These are phyloP conservation scores for Epinephelus coioides DNA, from an alignment of 2,797 vertebrate genomes.

Conservation along the genomic window DNA sequence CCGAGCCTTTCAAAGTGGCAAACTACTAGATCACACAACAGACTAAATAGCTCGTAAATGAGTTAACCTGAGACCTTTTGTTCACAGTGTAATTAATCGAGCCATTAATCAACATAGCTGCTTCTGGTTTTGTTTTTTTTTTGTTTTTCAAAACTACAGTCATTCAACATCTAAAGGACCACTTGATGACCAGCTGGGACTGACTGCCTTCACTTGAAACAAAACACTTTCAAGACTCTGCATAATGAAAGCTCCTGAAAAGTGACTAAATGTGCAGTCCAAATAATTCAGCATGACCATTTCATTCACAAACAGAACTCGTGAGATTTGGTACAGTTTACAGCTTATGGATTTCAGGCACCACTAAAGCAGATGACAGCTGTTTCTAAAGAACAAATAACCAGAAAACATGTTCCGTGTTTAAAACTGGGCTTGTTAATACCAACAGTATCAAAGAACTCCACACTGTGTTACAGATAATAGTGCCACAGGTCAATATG, in stretches of 20 bases:
- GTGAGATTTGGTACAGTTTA: conserved; percentile 48
- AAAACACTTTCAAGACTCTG: conserved; percentile 45
- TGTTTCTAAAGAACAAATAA: conserved; percentile 30
- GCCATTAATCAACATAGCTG: conserved; percentile 49
- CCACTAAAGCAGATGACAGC: conserved; percentile 17
- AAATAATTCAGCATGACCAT: conserved; percentile 42
- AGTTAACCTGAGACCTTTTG: conserved; percentile 74
- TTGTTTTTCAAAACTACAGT: conserved; percentile 18
- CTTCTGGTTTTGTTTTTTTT: conserved; percentile 11
- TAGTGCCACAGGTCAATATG: conserved; percentile 3
- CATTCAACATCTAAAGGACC: conserved; percentile 33
- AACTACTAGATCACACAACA: conserved; percentile 48
- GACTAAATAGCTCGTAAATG: conserved; percentile 45
- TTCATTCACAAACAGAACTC: conserved; percentile 36
- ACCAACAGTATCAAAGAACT: conserved; percentile 24
- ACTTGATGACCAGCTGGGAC: conserved; percentile 35
- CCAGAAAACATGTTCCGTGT: conserved; percentile 29
- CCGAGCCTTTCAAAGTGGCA: conserved; percentile 60
- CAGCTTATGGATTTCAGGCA: conserved; percentile 54
- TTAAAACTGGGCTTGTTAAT: conserved; percentile 34
- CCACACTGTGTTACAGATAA: conserved; percentile 17
- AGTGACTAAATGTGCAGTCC: conserved; percentile 28
- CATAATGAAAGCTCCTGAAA: conserved; percentile 34
- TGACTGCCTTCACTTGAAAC: conserved; percentile 33
- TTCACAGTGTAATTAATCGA: conserved; percentile 80